Evolutionary conservation across 2,113 vertebrate species (phyloP), one percentile per base, ranked within the genome.

Genomic region (Cichladusa arquata): DNA sequence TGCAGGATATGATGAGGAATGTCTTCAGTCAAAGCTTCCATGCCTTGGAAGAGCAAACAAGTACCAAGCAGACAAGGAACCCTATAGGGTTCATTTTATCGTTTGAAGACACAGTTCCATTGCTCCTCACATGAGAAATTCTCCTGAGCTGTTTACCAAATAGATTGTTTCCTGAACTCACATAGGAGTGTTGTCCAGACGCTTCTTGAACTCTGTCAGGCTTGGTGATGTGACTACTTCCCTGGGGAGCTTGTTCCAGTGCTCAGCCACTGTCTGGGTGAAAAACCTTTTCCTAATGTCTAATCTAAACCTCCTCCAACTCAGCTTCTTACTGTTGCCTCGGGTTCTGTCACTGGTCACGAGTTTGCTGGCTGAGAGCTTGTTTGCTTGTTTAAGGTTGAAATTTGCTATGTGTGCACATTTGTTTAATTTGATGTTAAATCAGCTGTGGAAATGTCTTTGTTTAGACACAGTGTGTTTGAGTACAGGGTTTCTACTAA

Each of bases 311-410:
- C 38, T 53, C 12, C 26, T 24, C 38, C 23, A 0, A 47, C 38
- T 53, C n/a, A 53, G 47, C 54, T 70, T 33, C 47, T 1, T 61
- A 47, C 28, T 0, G 3, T 61, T 78, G 45, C 84, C 64, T 78
- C 2, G 10, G 29, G n/a, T 45, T 23, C 47, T 70, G 54, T 78
- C 73, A 45, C 54, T n/a, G 56, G 64, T 86, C 73, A 61, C 15
- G 15, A 38, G 84, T 78, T 61, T 69, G 48, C 44, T 78, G 51
- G 14, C 45, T 69, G 60, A 88, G 60, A 56, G 34, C 29, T 88
- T 91, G 42, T 85, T 91, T 60, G 54, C 44, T 90, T 91, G 47
- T 73, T 85, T 65, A 22, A 72, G 14, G 58, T 54, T 24, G 26
- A 81, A 94, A 85, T 78, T 64, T 90, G 60, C 64, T 73, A 22